Base-by-base conservation (phyloP, 37 sponge, comb jelly and placozoan species). In the Agelas oroides region DNA sequence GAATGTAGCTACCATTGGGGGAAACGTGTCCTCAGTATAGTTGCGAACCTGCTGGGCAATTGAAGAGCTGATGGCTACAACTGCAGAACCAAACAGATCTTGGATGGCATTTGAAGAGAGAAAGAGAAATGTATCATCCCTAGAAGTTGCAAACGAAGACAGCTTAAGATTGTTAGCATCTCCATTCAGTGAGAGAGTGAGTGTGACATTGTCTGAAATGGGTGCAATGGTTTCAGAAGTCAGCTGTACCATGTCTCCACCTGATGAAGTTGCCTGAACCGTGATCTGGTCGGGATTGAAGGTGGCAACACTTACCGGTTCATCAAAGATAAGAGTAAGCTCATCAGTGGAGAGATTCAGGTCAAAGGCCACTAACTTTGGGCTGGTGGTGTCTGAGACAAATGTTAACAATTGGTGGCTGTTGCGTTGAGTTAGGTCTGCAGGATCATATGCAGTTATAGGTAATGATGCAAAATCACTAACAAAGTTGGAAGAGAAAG, bases 291-390 rank as follows among this genome's bases (percentile, higher is more conserved):
- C 20, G 24, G 85, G 79, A 30, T 71, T 59, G 40, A 92, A 84
- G 24, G 86, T 80, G 13, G 76, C 35, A 1, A 76, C 90, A 31
- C 70, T 39, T 28, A 97, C 84, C 0, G 97, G 95, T 53, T 97
- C 97, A 59, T 76, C 36, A 59, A 97, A 97, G 0, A 88, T 91
- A 23, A 97, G 57, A 8, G 67, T 31, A 21, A 97, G 73, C 61
- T 70, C 57, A 61, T 91, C 88, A 23, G 69, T 12, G 61, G 86
- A 79, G 5, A 97, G 78, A 79, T 94, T 85, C 12, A 97, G 82
- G 59, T 59, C 66, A 54, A 88, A 97, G 33, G 71, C 69, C 16
- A 80, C 33, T 21, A 97, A 34, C 8, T 53, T 25, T 55, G 95
- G 95, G 6, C 81, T 68, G 24, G 80, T 79, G n/a, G 90, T 92